phyloP scores from a whole-genome alignment of 2,113 vertebrate genomes.

The Nesogale talazaci region DNA sequence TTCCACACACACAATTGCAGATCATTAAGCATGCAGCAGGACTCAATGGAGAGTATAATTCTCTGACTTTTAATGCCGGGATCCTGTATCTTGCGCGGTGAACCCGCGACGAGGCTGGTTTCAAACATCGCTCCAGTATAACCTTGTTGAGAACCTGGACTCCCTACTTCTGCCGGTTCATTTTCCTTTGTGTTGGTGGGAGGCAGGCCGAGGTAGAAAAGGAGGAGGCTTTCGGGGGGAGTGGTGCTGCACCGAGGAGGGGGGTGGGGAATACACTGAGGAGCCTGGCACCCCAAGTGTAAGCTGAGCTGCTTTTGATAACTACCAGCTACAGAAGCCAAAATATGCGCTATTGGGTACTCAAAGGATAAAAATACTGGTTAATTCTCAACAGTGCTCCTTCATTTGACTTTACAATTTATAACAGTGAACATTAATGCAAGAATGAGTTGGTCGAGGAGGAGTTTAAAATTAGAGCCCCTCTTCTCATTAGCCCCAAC shows the following conservation, averaged over 20 bases:
- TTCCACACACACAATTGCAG: conserved; percentile 79
- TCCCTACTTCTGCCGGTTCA: conserved; percentile 54
- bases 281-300: conserved; percentile 75
- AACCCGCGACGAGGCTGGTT: conserved; percentile 68
- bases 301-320: conserved; percentile 80
- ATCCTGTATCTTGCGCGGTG: conserved; percentile 74
- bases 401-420: conserved; percentile 94
- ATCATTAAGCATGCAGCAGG: conserved; percentile 81
- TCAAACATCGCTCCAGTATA: conserved; percentile 77
- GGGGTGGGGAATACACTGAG: background rate
- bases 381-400: conserved; percentile 91
- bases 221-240: conserved; percentile 36
- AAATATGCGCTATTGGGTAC: conserved; percentile 89
- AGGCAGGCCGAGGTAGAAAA: conserved; percentile 1
- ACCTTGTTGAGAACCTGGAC: conserved; percentile 76
- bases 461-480: conserved; percentile 93
- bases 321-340: conserved; percentile 86
- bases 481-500: conserved; percentile 90
- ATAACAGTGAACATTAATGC: conserved; percentile 89
- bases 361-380: conserved; percentile 89
- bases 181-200: conserved; percentile 67
- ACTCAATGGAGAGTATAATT: conserved; percentile 72
- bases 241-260: background rate
- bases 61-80: conserved; percentile 73
- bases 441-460: conserved; percentile 89